phyloP scores from a whole-genome alignment of 2,797 vertebrate genomes.

The Loris lydekkerianus region DNA sequence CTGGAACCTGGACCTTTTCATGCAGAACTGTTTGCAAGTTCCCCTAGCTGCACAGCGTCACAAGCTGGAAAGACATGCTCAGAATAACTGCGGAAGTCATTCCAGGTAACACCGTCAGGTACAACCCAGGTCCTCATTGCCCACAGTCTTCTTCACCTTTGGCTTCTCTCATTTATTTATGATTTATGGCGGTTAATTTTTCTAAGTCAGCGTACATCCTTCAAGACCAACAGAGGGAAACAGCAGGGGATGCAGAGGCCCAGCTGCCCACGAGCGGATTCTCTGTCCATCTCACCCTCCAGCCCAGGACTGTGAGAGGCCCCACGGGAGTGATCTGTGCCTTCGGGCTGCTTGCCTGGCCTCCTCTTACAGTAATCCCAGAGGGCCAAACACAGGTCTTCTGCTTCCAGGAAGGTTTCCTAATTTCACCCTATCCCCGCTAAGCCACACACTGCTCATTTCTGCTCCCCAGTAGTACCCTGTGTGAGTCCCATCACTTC shows the following conservation, averaged over 20 bases:
- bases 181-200: background rate
- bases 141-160: background rate
- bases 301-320: background rate
- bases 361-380: background rate
- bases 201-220: background rate
- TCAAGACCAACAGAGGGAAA: background rate
- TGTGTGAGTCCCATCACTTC: background rate
- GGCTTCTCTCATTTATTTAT: background rate
- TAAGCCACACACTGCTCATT: background rate
- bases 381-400: background rate
- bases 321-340: background rate
- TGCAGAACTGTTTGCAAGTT: background rate
- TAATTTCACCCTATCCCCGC: background rate
- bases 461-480: background rate
- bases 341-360: background rate
- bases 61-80: background rate
- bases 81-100: background rate
- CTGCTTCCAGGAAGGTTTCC: conserved; percentile 3
- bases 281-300: background rate
- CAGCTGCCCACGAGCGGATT: too few species aligned
- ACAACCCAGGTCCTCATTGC: background rate
- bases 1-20: background rate
- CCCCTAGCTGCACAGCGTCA: background rate
- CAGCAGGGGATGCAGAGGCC: background rate
- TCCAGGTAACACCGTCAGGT: background rate